These are phyloP conservation scores for Pluvialis apricaria DNA, from an alignment of 2,113 vertebrate genomes.

Conservation along the genomic window DNA sequence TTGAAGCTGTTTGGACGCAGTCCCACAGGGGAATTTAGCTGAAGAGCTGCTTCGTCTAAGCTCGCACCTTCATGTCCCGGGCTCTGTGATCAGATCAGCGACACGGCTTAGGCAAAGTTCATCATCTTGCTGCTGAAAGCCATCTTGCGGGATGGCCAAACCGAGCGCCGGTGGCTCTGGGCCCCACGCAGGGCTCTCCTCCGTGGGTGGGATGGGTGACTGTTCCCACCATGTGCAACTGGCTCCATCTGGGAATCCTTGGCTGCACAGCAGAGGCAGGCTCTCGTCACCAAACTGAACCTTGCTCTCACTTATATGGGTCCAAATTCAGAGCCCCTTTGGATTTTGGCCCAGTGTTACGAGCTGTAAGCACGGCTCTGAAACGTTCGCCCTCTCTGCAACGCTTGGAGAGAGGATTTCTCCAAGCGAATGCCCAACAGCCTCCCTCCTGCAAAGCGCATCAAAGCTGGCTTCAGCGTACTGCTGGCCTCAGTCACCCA, in stretches of 20 bases:
- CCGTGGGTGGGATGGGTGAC: accelerated
- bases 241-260: not conserved
- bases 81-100: not conserved
- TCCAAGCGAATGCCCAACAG: not conserved
- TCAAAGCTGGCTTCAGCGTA: not conserved
- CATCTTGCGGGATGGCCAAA: not conserved
- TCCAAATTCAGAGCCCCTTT: not conserved
- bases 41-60: not conserved
- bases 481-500: not conserved
- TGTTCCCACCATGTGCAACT: not conserved
- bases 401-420: not conserved
- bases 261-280: too few species aligned
- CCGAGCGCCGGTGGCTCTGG: accelerated
- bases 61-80: not conserved
- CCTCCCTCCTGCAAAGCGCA: not conserved
- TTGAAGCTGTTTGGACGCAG: not conserved
- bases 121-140: accelerated
- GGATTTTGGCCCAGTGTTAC: not conserved
- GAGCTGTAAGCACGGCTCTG: not conserved
- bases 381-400: not conserved
- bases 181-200: not conserved
- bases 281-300: not conserved
- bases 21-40: not conserved
- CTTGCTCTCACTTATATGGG: accelerated
- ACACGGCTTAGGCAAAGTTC: not conserved